Conservation (phyloP, 2,888 invertebrate species). For the Platypus cylindrus region DNA sequence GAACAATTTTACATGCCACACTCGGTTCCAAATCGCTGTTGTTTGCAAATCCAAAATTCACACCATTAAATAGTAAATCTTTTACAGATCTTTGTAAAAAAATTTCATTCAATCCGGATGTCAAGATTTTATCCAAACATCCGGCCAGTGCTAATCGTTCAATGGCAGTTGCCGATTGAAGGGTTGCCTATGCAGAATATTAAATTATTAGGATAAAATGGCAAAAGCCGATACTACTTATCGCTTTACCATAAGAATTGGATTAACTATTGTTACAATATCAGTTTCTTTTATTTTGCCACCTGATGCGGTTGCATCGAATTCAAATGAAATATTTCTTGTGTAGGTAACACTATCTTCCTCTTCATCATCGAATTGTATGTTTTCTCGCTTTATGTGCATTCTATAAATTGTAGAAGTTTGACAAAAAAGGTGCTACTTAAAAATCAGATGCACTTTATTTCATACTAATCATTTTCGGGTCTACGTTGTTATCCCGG, state of each 20-base stretch:
- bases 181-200: conserved; percentile 6
- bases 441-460: background rate
- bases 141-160: conserved; percentile 18
- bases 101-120: conserved; percentile 9
- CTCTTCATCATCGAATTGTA: conserved; percentile 23
- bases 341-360: conserved; percentile 44
- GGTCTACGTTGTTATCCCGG: no score
- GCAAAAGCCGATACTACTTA: background rate
- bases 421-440: background rate
- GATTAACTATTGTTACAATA: conserved; percentile 41
- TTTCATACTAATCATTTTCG: background rate
- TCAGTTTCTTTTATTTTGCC: conserved; percentile 35
- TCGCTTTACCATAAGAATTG: conserved; percentile 40
- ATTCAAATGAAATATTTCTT: conserved; percentile 37
- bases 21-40: conserved; percentile 14
- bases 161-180: conserved; percentile 14
- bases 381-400: conserved; percentile 12
- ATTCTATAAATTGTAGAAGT: conserved; percentile 4
- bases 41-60: conserved; percentile 15
- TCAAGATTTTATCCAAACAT: conserved; percentile 17
- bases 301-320: conserved; percentile 41
- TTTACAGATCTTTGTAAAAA: conserved; percentile 17
- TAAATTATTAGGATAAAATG: background rate
- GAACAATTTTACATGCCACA: conserved; percentile 19
- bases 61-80: conserved; percentile 19